These are phyloP conservation scores for Sternotherus odoratus DNA, from an alignment of 2,797 vertebrate genomes.

Conservation along the genomic window DNA sequence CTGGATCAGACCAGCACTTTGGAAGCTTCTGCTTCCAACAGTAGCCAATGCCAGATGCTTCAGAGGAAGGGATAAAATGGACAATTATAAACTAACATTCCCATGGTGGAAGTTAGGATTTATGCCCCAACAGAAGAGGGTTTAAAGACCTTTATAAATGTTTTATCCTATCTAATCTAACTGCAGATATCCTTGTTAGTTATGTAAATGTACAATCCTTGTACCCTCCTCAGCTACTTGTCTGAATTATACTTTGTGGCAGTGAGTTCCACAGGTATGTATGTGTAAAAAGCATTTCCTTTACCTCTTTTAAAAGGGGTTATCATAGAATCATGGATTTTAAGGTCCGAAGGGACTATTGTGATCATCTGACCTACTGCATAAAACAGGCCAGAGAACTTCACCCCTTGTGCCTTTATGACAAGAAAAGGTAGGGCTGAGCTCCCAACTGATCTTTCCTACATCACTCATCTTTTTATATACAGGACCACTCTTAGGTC, in stretches of 20 bases:
- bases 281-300: neutral
- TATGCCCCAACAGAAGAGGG: neutral
- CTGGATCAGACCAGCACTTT: neutral
- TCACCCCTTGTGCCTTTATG: neutral
- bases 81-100: neutral
- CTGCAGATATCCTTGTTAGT: neutral
- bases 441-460: no score
- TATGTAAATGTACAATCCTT: neutral
- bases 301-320: neutral
- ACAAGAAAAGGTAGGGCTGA: no score
- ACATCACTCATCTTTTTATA: neutral
- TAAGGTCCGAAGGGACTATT: neutral
- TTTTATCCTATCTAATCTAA: neutral
- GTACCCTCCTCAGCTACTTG: neutral
- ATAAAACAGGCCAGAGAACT: no score
- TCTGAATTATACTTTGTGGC: neutral
- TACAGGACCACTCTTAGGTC: rapidly evolving
- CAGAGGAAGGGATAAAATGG: neutral
- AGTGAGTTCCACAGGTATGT: neutral
- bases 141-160: neutral
- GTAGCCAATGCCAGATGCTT: neutral
- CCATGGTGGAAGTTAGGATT: neutral
- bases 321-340: neutral
- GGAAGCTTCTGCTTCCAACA: neutral
- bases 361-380: neutral